Conservation (phyloP, 2,797 vertebrate species). For the Acipenser transmontanus region DNA sequence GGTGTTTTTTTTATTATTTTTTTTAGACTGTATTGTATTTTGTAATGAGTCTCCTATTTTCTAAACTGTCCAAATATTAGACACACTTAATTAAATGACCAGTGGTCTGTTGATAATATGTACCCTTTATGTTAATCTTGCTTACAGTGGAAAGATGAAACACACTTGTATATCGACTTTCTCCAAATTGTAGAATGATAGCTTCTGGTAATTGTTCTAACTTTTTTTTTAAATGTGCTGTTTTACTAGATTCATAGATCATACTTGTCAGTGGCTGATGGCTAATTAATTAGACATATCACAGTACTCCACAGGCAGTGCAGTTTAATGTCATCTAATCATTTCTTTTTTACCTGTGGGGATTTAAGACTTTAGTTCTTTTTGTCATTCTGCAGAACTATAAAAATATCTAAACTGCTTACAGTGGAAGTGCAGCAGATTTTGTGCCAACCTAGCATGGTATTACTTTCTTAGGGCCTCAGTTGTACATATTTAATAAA, state of each 20-base stretch:
- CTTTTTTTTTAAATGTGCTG: not conserved
- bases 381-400: slow-evolving; percentile 2
- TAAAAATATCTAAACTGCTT: slow-evolving; percentile 11
- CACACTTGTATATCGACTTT: too few species aligned
- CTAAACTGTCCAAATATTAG: too few species aligned
- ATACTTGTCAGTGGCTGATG: slow-evolving; percentile 3
- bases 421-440: slow-evolving; percentile 6
- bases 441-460: slow-evolving; percentile 4
- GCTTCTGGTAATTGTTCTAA: too few species aligned
- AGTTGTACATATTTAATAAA: slow-evolving; percentile 11
- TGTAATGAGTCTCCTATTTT: too few species aligned
- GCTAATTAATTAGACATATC: slow-evolving; percentile 3
- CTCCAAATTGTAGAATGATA: too few species aligned
- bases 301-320: not conserved
- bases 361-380: not conserved
- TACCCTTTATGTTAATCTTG: too few species aligned
- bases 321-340: slow-evolving; percentile 10
- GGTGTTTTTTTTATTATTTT: too few species aligned
- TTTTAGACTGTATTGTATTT: too few species aligned
- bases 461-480: not conserved
- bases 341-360: slow-evolving; percentile 1
- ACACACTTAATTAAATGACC: too few species aligned
- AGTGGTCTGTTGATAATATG: too few species aligned
- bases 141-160: too few species aligned
- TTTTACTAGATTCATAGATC: not conserved